phyloP scores from a whole-genome alignment of 2,888 invertebrate species.

The Digitonthophagus gazella region DNA sequence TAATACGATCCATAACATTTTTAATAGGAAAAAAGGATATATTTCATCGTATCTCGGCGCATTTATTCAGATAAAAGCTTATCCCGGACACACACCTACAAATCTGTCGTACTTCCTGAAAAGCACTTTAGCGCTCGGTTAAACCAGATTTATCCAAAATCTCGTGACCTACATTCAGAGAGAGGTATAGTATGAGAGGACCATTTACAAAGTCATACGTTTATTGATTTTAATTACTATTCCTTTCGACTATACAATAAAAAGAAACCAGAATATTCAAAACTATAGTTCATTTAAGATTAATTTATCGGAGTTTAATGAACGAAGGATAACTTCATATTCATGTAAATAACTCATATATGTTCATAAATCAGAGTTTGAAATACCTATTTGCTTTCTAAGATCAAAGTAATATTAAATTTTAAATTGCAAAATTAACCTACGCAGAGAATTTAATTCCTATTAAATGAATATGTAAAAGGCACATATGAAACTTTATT shows the following conservation, averaged over 20 bases:
- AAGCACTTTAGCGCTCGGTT: neutral
- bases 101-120: neutral
- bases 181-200: neutral
- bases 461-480: too few relatives aligned
- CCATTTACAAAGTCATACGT: neutral
- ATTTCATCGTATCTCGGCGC: neutral
- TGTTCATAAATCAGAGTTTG: too few relatives aligned
- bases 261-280: neutral
- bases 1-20: too few relatives aligned
- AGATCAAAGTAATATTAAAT: too few relatives aligned
- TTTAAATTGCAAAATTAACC: too few relatives aligned
- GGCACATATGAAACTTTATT: too few relatives aligned
- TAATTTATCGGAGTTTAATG: too few relatives aligned
- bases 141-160: neutral
- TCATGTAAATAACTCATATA: too few relatives aligned
- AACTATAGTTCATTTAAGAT: neutral
- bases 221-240: neutral
- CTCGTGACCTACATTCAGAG: neutral
- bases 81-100: neutral
- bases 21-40: too few relatives aligned
- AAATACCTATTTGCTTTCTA: too few relatives aligned
- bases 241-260: neutral
- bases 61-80: neutral
- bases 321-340: too few relatives aligned
- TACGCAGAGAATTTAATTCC: too few relatives aligned